These are phyloP conservation scores for Ormyrus labotus DNA, from an alignment of 2,888 invertebrate species.

Conservation along the genomic window DNA sequence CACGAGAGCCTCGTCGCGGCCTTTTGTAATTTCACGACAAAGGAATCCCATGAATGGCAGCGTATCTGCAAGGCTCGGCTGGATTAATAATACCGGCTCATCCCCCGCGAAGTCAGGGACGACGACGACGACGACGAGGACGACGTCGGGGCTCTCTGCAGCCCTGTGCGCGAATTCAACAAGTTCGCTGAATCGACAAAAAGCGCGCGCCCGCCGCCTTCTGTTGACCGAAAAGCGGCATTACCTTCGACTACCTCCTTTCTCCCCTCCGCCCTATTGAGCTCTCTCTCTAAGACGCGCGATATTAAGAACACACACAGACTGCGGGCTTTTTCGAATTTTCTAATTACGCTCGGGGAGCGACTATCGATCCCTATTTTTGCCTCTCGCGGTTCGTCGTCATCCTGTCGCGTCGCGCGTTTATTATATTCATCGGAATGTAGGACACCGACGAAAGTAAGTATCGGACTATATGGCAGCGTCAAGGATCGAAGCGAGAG, in stretches of 20 bases:
- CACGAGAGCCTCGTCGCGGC: slow-evolving; percentile 30
- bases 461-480: not conserved
- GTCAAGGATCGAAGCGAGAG: not conserved
- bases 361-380: no score
- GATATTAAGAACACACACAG: not conserved
- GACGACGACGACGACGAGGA: not conserved
- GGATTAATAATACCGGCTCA: slow-evolving; percentile 75
- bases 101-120: slow-evolving; percentile 63
- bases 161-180: slow-evolving; percentile 68
- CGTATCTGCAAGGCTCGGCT: slow-evolving; percentile 30
- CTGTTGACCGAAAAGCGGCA: slow-evolving; percentile 49
- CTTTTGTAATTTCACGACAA: slow-evolving; percentile 50
- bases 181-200: slow-evolving; percentile 71
- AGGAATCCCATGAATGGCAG: slow-evolving; percentile 30
- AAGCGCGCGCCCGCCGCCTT: slow-evolving; percentile 56
- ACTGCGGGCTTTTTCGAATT: no score
- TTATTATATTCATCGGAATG: no score
- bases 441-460: not conserved
- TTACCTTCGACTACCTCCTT: slow-evolving; percentile 23
- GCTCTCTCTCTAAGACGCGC: not conserved
- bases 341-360: no score
- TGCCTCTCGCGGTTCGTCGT: no score
- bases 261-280: slow-evolving; percentile 46
- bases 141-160: not conserved
- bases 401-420: no score